A percentile compares a stretch with the other conserved stretches of the same genome.
Evolutionary conservation across 2,113 vertebrate genomes (phyloP).

Genomic region (Pelobates fuscus): DNA sequence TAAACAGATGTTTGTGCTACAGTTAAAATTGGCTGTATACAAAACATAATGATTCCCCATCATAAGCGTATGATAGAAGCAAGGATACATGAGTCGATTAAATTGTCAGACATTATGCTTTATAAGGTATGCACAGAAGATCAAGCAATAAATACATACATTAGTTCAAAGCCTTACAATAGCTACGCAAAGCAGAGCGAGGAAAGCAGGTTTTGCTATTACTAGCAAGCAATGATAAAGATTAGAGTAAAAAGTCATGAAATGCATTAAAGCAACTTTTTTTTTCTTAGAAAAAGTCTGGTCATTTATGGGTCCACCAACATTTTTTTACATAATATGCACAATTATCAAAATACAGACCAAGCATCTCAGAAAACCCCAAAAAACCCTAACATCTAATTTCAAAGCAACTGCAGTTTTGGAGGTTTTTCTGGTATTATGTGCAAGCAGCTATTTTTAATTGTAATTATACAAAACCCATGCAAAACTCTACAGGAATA

Average conservation of each 20-base stretch:
- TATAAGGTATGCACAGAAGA: conserved; percentile 99
- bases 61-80: conserved; percentile 96
- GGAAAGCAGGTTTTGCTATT: conserved; percentile 96
- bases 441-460: conserved; percentile 99
- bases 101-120: conserved; percentile 99
- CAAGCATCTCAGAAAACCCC: conserved; percentile 99
- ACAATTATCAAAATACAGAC: conserved; percentile 99
- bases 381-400: conserved; percentile 99
- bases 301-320: conserved; percentile 99
- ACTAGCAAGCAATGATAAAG: conserved; percentile 99
- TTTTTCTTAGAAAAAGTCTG: conserved; percentile 99
- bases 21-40: conserved; percentile 99
- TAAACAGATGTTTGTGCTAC: conserved; percentile 98
- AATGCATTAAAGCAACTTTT: conserved; percentile 99
- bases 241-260: conserved; percentile 98
- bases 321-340: conserved; percentile 99
- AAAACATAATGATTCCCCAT: conserved; percentile 96
- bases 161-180: conserved; percentile 99
- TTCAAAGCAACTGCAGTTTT: conserved; percentile 99
- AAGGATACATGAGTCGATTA: conserved; percentile 99
- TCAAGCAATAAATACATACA: conserved; percentile 99
- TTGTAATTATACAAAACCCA: conserved; percentile 99
- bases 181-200: conserved; percentile 99
- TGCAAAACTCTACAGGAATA: conserved; percentile 99
- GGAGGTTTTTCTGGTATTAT: conserved; percentile 99